Percentiles rank a stretch among this genome's conserved stretches.
These are phyloP conservation scores for Phocides pigmalion DNA, from an alignment of 1,140 invertebrate species.

Conservation along the genomic window DNA sequence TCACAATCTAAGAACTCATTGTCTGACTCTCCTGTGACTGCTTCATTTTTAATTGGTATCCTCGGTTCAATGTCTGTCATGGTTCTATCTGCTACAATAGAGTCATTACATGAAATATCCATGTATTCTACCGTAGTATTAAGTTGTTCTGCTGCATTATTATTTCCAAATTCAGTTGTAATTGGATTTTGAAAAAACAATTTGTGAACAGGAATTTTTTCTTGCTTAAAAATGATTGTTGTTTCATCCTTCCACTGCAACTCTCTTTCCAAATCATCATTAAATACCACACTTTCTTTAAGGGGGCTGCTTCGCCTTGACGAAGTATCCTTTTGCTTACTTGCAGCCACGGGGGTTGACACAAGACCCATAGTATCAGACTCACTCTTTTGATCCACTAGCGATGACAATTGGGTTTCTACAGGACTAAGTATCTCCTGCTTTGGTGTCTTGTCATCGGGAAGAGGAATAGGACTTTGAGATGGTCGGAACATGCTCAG, in stretches of 20 bases:
- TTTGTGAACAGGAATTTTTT: slow-evolving; percentile 72
- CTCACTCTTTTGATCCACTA: background rate
- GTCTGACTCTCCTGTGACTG: slow-evolving; percentile 55
- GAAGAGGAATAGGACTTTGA: slow-evolving; percentile 64
- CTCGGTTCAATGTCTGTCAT: slow-evolving; percentile 37
- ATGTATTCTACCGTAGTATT: slow-evolving; percentile 64
- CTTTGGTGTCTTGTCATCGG: slow-evolving; percentile 32
- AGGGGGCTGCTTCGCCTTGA: slow-evolving; percentile 62
- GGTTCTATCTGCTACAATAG: slow-evolving; percentile 47
- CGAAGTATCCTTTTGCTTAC: slow-evolving; percentile 45
- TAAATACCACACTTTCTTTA: slow-evolving; percentile 70
- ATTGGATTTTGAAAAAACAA: slow-evolving; percentile 50
- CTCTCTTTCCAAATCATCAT: slow-evolving; percentile 71
- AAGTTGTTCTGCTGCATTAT: slow-evolving; percentile 20
- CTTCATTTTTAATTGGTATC: slow-evolving; percentile 32
- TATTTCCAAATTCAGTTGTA: slow-evolving; percentile 18
- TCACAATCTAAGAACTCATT: slow-evolving; percentile 75
- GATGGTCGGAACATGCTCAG: slow-evolving; percentile 74
- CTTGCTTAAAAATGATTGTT: slow-evolving; percentile 67
- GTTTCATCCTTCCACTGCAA: slow-evolving; percentile 76
- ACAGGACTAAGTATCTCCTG: background rate
- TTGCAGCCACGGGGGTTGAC: slow-evolving; percentile 59
- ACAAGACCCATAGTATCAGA: slow-evolving; percentile 36
- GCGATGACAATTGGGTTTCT: background rate
- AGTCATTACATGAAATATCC: slow-evolving; percentile 66